Percentiles rank a stretch among this genome's conserved stretches.
These are phyloP conservation scores for Fulica atra DNA, from an alignment of 2,113 vertebrate genomes.

Conservation along the genomic window DNA sequence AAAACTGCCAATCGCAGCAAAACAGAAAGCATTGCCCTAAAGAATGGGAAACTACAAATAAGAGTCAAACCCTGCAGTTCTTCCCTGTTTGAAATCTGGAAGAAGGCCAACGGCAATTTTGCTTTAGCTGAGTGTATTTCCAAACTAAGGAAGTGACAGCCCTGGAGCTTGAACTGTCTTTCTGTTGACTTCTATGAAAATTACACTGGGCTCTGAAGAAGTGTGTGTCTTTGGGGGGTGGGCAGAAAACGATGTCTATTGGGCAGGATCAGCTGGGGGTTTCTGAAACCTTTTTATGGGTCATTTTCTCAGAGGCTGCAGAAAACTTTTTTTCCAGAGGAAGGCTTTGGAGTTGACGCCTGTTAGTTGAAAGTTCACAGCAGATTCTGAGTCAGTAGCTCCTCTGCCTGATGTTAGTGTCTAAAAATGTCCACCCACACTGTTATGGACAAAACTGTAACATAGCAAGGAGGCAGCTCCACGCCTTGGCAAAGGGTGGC, in stretches of 20 bases:
- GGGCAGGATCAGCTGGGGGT: neutral
- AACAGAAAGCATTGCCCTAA: neutral
- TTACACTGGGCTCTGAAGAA: neutral
- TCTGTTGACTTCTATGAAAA: neutral
- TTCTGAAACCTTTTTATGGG: neutral
- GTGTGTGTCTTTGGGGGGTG: neutral
- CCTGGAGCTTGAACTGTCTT: neutral
- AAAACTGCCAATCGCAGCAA: neutral
- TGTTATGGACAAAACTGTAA: neutral
- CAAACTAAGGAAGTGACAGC: neutral
- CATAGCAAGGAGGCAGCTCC: neutral
- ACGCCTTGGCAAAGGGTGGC: neutral
- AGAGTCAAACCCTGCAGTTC: neutral
- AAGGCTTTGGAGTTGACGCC: neutral
- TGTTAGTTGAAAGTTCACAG: neutral
- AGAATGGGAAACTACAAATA: neutral
- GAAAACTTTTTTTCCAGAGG: neutral
- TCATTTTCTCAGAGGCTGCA: neutral
- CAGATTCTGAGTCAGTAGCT: slow-evolving; percentile 23
- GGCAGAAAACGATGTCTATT: neutral
- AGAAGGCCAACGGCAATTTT: neutral
- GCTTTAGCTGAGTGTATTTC: neutral
- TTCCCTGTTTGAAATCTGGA: slow-evolving; percentile 2
- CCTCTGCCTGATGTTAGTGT: slow-evolving; percentile 15
- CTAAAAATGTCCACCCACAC: slow-evolving; percentile 29